These are phyloP conservation scores for Hecatera dysodea DNA, from an alignment of 2,888 invertebrate genomes.

Conservation along the genomic window DNA sequence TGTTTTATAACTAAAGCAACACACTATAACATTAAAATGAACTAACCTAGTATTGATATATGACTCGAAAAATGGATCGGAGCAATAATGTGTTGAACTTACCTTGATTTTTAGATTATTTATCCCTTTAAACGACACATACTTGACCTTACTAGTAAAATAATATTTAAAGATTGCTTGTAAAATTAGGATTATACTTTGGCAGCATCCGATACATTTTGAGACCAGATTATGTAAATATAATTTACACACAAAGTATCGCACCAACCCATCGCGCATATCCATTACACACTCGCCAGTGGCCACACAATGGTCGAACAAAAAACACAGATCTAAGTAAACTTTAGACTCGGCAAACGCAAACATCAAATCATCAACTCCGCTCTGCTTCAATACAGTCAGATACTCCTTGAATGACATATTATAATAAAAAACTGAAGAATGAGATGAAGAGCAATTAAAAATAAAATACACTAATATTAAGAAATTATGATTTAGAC, in stretches of 20 bases:
- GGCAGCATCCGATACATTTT: background rate
- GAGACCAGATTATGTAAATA: background rate
- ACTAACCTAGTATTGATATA: background rate
- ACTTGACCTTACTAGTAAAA: background rate
- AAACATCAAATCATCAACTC: background rate
- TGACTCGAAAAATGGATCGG: constrained; percentile 1
- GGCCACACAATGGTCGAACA: background rate
- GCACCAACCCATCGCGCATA: background rate
- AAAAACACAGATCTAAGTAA: constrained; percentile 1
- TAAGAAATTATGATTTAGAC: background rate
- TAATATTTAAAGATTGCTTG: background rate
- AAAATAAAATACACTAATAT: background rate
- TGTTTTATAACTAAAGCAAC: background rate
- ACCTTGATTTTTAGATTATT: background rate
- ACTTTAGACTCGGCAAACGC: constrained; percentile 2
- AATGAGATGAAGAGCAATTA: background rate
- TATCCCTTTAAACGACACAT: background rate
- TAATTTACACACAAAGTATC: background rate
- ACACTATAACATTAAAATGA: background rate
- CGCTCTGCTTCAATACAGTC: too few relatives aligned
- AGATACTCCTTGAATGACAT: background rate
- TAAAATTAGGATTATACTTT: background rate
- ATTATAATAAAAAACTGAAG: background rate
- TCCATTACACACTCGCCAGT: background rate
- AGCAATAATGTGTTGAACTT: constrained; percentile 1